phyloP scores from a whole-genome alignment of 2,888 invertebrate species.

The Torymus tubicola region DNA sequence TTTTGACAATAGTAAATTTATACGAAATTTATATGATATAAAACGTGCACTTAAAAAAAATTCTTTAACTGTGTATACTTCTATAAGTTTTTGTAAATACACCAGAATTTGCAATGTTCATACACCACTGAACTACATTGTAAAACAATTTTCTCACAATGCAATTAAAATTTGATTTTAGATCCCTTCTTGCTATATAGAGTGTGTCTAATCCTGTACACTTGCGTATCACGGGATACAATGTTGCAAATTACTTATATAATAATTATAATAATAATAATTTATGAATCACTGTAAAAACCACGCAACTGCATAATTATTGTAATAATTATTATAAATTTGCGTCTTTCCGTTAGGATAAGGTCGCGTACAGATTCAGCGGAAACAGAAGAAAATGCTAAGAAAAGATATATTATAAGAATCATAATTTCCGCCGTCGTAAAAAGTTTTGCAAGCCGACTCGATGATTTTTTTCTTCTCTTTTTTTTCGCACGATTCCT shows the following conservation, averaged over 20 bases:
- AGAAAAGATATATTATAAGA: conserved; percentile 9
- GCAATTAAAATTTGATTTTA: conserved; percentile 53
- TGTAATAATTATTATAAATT: conserved; percentile 53
- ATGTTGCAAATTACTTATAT: conserved; percentile 55
- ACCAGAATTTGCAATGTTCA: too few species aligned
- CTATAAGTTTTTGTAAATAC: too few species aligned
- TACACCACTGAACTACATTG: background rate
- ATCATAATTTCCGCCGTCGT: conserved; percentile 30
- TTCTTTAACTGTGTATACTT: too few species aligned
- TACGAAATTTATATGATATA: background rate
- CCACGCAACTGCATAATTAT: conserved; percentile 50
- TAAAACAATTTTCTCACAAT: background rate
- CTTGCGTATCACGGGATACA: conserved; percentile 43
- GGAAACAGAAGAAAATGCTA: conserved; percentile 14
- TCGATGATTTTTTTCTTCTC: conserved; percentile 45
- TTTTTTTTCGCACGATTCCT: conserved; percentile 11
- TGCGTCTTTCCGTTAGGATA: conserved; percentile 35
- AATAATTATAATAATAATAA: conserved; percentile 45
- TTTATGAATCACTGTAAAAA: conserved; percentile 57
- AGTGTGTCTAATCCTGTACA: conserved; percentile 55
- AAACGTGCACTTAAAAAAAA: too few species aligned
- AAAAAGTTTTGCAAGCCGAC: conserved; percentile 28
- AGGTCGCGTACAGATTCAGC: conserved; percentile 18
- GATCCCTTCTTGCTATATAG: conserved; percentile 56
- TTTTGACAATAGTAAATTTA: background rate